Evolutionary conservation across 2,888 invertebrate genomes (phyloP).

Genomic region (Pachycephus smyrnensis): DNA sequence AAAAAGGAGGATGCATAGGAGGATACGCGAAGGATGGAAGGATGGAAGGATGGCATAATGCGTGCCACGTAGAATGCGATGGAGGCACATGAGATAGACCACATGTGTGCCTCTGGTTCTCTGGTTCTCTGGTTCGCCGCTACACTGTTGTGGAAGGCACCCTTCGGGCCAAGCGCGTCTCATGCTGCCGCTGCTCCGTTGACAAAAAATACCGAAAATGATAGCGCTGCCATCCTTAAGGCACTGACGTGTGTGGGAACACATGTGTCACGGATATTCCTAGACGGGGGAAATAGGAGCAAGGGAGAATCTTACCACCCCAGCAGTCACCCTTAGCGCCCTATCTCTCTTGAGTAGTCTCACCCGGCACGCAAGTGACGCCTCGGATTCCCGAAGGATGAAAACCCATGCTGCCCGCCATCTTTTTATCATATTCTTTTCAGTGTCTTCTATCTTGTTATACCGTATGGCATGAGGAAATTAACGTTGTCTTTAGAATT

Average conservation of each 20-base stretch:
- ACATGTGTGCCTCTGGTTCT: conserved; percentile 35
- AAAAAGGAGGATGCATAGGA: conserved; percentile 4
- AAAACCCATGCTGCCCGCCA: too few species aligned
- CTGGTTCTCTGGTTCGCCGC: conserved; percentile 16
- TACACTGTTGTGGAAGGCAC: conserved; percentile 10
- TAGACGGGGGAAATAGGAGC: conserved; percentile 3
- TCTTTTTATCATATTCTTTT: too few species aligned
- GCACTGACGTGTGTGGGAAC: conserved; percentile 34
- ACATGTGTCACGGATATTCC: conserved; percentile 35
- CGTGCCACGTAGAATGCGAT: not conserved
- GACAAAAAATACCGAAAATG: conserved; percentile 35
- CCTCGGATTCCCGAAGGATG: too few species aligned
- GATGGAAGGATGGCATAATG: not conserved
- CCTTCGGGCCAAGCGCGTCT: conserved; percentile 9
- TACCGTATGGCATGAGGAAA: too few species aligned
- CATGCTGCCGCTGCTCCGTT: conserved; percentile 12
- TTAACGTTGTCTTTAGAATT: too few species aligned
- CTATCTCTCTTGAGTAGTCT: too few species aligned
- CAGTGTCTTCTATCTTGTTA: too few species aligned
- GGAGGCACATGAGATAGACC: conserved; percentile 37
- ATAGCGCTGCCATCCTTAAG: conserved; percentile 36
- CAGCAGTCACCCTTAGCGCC: too few species aligned
- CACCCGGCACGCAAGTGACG: too few species aligned
- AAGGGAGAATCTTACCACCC: not conserved
- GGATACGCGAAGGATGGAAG: conserved; percentile 28